These are phyloP conservation scores for Lasioglossum lativentre DNA, from an alignment of 2,888 invertebrate species.

Conservation along the genomic window DNA sequence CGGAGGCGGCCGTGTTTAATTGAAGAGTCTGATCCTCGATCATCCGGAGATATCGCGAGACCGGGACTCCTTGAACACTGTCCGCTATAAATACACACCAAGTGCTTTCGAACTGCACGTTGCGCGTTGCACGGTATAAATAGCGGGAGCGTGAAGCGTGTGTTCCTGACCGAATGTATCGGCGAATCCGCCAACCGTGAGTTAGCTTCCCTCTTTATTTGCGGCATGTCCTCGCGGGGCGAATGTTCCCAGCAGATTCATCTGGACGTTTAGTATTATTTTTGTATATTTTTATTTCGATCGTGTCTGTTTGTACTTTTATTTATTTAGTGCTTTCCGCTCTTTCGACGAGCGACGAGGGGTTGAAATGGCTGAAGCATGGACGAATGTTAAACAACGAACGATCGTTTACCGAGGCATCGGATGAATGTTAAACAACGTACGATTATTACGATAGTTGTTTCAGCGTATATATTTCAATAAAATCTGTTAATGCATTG, in stretches of 20 bases:
- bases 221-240: not conserved
- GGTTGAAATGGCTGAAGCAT: not conserved
- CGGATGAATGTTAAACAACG: no score
- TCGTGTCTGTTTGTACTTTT: not conserved
- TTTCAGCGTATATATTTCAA: no score
- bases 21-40: conserved; percentile 28
- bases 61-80: conserved; percentile 15
- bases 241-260: not conserved
- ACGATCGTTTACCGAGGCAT: no score
- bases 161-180: not conserved
- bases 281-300: not conserved
- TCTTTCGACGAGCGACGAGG: not conserved
- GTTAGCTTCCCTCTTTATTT: not conserved
- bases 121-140: not conserved
- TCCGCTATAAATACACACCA: conserved; percentile 20
- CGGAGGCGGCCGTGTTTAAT: conserved; percentile 7
- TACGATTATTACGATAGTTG: no score
- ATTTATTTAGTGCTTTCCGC: not conserved
- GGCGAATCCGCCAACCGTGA: not conserved
- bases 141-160: not conserved
- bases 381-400: no score
- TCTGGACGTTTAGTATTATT: not conserved
- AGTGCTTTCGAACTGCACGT: not conserved
- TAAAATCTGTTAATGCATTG: no score
- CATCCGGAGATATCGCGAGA: conserved; percentile 18